These are phyloP conservation scores for Leptobrachium leishanense DNA, from an alignment of 2,113 vertebrate species.

Conservation along the genomic window DNA sequence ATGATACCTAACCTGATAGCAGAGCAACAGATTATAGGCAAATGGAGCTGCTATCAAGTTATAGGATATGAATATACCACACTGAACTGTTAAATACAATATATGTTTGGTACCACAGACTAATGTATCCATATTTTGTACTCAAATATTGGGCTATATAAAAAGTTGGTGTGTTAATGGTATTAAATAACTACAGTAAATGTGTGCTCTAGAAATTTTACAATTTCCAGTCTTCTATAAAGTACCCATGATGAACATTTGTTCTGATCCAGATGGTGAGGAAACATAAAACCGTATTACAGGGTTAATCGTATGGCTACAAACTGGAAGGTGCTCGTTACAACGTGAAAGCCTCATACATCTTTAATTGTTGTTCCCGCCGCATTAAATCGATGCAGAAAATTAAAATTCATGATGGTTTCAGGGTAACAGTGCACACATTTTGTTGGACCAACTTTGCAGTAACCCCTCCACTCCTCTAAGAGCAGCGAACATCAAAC, in stretches of 20 bases:
- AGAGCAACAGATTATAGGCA: too few species aligned
- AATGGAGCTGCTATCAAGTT: too few species aligned
- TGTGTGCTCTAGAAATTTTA: constrained; percentile 12
- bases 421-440: constrained; percentile 76
- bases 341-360: constrained; percentile 56
- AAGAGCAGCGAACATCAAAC: not conserved
- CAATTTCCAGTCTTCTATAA: not conserved
- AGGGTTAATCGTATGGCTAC: constrained; percentile 33
- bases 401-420: constrained; percentile 84
- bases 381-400: constrained; percentile 67
- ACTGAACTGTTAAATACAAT: too few species aligned
- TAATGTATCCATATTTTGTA: constrained; percentile 4
- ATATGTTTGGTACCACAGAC: too few species aligned
- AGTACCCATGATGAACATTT: not conserved
- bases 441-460: constrained; percentile 76
- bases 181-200: constrained; percentile 26
- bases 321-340: constrained; percentile 20
- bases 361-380: constrained; percentile 69
- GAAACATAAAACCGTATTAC: not conserved
- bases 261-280: constrained; percentile 8
- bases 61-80: too few species aligned
- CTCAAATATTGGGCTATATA: not conserved
- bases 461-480: constrained; percentile 54
- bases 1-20: too few species aligned
- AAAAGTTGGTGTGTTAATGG: constrained; percentile 20